Conservation (phyloP, 2,888 invertebrate genomes). For the Tanytarsus gracilentus region DNA sequence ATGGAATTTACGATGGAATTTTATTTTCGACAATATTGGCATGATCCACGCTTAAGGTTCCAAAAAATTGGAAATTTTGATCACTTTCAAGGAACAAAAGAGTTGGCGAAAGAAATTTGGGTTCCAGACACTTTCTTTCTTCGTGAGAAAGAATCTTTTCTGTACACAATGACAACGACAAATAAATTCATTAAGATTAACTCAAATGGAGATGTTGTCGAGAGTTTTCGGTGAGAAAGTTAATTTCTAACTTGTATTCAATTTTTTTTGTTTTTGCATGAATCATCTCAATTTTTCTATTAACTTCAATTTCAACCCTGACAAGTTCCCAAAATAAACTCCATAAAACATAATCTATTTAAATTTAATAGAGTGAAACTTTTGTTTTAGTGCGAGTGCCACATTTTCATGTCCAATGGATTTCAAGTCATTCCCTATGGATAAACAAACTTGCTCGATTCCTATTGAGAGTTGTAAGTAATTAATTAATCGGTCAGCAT, state of each 20-base stretch:
- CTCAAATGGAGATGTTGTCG: not conserved
- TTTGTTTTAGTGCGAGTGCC: not conserved
- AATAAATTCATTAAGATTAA: not conserved
- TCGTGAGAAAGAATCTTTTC: not conserved
- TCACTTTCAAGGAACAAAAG: not conserved
- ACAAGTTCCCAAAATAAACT: too few relatives aligned
- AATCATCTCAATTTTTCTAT: too few relatives aligned
- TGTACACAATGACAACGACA: not conserved
- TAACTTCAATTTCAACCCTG: not conserved
- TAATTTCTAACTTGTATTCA: too few relatives aligned
- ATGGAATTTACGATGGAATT: constrained; percentile 2
- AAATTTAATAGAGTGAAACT: not conserved
- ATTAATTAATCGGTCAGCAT: not conserved
- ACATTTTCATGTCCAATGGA: not conserved
- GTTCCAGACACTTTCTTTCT: not conserved
- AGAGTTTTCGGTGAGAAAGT: not conserved
- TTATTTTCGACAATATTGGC: constrained; percentile 3
- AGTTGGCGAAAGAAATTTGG: not conserved
- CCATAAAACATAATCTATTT: too few relatives aligned
- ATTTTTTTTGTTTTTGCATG: too few relatives aligned
- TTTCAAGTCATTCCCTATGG: not conserved
- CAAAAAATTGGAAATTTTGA: not conserved
- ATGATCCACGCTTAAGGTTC: not conserved
- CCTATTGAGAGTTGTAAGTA: not conserved
- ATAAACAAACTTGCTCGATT: not conserved